phyloP scores from a whole-genome alignment of 2,797 vertebrate species.

The Anisognathus igniventris region DNA sequence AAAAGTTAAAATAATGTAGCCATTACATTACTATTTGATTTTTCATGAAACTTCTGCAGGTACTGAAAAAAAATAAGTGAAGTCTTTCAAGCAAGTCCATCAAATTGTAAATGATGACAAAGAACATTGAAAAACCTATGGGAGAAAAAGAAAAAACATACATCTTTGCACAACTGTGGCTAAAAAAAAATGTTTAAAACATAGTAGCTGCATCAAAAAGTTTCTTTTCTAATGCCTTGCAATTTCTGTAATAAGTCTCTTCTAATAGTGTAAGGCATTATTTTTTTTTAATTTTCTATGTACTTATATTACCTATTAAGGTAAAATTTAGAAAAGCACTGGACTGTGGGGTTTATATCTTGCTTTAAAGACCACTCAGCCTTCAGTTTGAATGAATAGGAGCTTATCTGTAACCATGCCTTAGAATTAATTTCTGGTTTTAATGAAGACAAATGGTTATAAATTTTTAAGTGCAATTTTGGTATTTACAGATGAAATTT shows the following conservation, averaged over 20 bases:
- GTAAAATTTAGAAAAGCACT: not conserved
- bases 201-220: not conserved
- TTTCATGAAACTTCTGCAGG: not conserved
- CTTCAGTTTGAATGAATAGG: not conserved
- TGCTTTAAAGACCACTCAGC: not conserved
- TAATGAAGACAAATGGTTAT: not conserved
- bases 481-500: not conserved
- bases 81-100: not conserved
- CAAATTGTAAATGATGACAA: not conserved
- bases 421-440: not conserved
- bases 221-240: not conserved
- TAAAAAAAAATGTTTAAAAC: not conserved
- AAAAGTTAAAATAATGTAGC: not conserved
- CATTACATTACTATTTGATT: not conserved
- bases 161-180: not conserved
- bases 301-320: not conserved
- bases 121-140: not conserved
- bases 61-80: not conserved
- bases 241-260: not conserved
- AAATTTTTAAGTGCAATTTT: not conserved
- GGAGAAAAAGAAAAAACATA: rapidly evolving
- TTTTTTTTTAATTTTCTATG: not conserved
- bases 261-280: not conserved
- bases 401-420: not conserved
- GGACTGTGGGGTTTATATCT: not conserved